Evolutionary conservation across 2,888 invertebrate genomes (phyloP), one percentile per base, ranked within the genome.

Genomic region (Eupithecia dodoneata): DNA sequence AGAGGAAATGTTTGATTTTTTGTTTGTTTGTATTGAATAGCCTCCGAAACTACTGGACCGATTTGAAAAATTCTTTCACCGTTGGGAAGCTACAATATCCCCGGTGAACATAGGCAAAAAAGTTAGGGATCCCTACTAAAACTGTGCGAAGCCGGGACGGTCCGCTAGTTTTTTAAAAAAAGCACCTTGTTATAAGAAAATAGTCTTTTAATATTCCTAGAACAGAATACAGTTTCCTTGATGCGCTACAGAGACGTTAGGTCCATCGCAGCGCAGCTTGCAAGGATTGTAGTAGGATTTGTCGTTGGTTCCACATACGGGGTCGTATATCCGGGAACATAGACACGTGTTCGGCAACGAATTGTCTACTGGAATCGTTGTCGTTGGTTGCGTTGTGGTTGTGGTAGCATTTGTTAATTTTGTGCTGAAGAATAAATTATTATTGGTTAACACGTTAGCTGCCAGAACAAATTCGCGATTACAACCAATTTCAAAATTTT

Each of bases 211-310:
- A 47, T 47, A 55, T 55, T 55, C 10, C 63, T 44, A 45, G 69
- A 69, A 69, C 1, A n/a, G 18, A 18, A 69, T 69, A 42, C 69
- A 69, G 69, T 69, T 44, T 2, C 69, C 69, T 10, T 69, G 69
- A 2, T 69, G 18, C 5, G 4, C n/a, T 2, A 45, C 42, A 69
- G 69, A 45, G 15, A 69, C 4, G 10, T 45, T 69, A 9, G 66
- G 66, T 9, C 45, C 69, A 45, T n/a, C 69, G 4, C 69, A 69
- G 13, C 45, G 45, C 69, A 69, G 69, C 18, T 9, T 45, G 10
- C 69, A 69, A 4, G n/a, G 41, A 13, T 69, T 69, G 69, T 45
- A 44, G n/a, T 69, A 69, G 0, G 69, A 69, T 44, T 69, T 44
- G n/a, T n/a, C 69, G n/a, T 69, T 69, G 44, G n/a, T 45, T 9